phyloP scores from a whole-genome alignment of 2,113 vertebrate genomes.

The Heterocephalus glaber region DNA sequence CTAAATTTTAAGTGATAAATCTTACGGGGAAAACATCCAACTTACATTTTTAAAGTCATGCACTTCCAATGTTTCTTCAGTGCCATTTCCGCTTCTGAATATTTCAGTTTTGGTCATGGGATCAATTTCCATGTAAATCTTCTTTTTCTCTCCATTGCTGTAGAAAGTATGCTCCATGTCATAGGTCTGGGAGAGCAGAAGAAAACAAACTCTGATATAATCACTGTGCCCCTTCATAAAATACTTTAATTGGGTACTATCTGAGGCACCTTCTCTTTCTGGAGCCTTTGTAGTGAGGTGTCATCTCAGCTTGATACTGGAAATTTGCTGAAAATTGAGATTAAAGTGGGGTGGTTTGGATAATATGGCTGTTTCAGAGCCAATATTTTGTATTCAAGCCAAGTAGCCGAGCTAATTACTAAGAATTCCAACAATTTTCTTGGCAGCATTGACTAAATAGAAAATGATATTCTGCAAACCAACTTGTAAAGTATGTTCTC shows the following conservation, averaged over 20 bases:
- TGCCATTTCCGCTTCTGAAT: slow-evolving; percentile 93
- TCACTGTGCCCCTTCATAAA: background rate
- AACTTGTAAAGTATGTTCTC: slow-evolving; percentile 43
- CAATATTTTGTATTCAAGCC: slow-evolving; percentile 60
- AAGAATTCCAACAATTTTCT: slow-evolving; percentile 68
- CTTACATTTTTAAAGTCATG: slow-evolving; percentile 97
- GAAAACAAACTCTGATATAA: slow-evolving; percentile 41
- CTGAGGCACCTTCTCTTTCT: background rate
- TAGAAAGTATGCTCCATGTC: slow-evolving; percentile 92
- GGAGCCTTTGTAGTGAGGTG: slow-evolving; percentile 34
- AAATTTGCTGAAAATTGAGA: slow-evolving; percentile 58
- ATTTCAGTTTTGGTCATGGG: slow-evolving; percentile 89
- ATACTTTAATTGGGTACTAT: slow-evolving; percentile 26
- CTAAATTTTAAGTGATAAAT: slow-evolving; percentile 32
- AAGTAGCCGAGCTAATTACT: slow-evolving; percentile 69
- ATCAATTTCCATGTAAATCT: slow-evolving; percentile 95
- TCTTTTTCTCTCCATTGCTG: slow-evolving; percentile 90
- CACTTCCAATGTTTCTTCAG: slow-evolving; percentile 94
- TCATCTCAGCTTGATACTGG: slow-evolving; percentile 26
- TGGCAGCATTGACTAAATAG: slow-evolving; percentile 66
- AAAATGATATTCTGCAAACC: slow-evolving; percentile 61
- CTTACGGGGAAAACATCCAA: background rate
- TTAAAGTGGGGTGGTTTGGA: slow-evolving; percentile 39
- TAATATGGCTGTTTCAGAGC: slow-evolving; percentile 51
- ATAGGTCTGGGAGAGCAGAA: slow-evolving; percentile 88